These are phyloP conservation scores for Pedionomus torquatus DNA, from an alignment of 2,113 vertebrate species.

Conservation along the genomic window DNA sequence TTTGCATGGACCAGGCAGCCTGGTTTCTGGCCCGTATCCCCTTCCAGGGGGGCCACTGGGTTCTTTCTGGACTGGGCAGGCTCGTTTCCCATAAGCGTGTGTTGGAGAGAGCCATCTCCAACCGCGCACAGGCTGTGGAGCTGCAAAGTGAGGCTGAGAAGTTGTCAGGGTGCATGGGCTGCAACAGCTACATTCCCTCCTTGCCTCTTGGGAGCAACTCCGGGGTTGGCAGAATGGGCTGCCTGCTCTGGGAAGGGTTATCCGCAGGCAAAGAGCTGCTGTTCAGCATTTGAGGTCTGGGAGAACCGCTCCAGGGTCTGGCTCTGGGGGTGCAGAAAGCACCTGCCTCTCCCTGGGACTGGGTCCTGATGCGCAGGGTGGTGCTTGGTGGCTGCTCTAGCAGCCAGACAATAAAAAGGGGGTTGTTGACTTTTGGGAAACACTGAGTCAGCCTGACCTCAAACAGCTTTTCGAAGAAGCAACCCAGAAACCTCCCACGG, in stretches of 20 bases:
- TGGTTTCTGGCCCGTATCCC: accelerated
- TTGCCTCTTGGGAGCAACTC: neutral
- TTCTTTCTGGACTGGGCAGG: neutral
- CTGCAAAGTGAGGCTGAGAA: neutral
- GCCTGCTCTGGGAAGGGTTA: neutral
- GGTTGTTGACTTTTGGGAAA: neutral
- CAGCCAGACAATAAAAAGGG: neutral
- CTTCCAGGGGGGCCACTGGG: accelerated
- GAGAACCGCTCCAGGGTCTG: neutral
- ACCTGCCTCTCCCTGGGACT: neutral
- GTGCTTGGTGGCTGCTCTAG: neutral
- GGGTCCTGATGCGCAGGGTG: accelerated
- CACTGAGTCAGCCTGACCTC: conserved; percentile 36
- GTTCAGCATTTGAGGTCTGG: neutral
- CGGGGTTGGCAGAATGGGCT: neutral
- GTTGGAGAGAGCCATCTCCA: neutral
- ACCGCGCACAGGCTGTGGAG: accelerated
- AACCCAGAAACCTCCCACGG: neutral
- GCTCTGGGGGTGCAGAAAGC: neutral
- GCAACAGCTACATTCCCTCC: neutral
- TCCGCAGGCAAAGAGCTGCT: neutral
- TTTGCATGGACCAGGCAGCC: neutral
- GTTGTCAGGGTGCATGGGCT: neutral
- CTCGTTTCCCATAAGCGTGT: accelerated
- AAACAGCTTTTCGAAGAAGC: neutral